Evolutionary conservation across 2,113 vertebrate genomes (phyloP).

Genomic region (Asarcornis scutulata): DNA sequence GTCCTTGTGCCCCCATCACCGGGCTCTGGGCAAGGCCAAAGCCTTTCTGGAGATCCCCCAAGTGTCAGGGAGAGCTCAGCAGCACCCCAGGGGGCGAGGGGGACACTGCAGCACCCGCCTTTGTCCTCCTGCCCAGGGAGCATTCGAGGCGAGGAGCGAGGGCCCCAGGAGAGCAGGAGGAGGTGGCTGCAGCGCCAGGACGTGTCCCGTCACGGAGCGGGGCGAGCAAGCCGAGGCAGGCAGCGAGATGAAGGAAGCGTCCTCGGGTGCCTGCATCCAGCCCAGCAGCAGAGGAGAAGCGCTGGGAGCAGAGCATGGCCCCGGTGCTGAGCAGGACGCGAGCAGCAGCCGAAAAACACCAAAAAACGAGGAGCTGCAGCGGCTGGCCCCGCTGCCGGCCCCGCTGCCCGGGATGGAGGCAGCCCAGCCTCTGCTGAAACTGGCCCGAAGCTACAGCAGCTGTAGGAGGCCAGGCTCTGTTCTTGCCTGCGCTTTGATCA

Average conservation of each 20-base stretch:
- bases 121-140: background rate
- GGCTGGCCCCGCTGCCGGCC: conserved; percentile 28
- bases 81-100: background rate
- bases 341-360: background rate
- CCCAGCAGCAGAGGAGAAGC: background rate
- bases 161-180: background rate
- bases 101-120: rapidly evolving
- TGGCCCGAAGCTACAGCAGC: conserved; percentile 48
- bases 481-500: conserved; percentile 43
- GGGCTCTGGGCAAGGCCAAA: background rate
- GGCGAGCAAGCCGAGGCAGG: conserved; percentile 22
- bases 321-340: background rate
- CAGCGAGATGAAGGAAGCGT: background rate
- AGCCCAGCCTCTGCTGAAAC: conserved; percentile 46
- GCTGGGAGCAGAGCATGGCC: background rate
- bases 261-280: background rate
- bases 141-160: rapidly evolving
- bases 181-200: background rate
- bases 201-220: background rate
- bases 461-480: conserved; percentile 21
- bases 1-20: background rate
- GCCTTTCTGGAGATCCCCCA: background rate
- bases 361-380: background rate
- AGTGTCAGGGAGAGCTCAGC: background rate
- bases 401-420: conserved; percentile 6